Evolutionary conservation across 2,797 vertebrate species (phyloP).

Genomic region (Cebuella pygmaea): DNA sequence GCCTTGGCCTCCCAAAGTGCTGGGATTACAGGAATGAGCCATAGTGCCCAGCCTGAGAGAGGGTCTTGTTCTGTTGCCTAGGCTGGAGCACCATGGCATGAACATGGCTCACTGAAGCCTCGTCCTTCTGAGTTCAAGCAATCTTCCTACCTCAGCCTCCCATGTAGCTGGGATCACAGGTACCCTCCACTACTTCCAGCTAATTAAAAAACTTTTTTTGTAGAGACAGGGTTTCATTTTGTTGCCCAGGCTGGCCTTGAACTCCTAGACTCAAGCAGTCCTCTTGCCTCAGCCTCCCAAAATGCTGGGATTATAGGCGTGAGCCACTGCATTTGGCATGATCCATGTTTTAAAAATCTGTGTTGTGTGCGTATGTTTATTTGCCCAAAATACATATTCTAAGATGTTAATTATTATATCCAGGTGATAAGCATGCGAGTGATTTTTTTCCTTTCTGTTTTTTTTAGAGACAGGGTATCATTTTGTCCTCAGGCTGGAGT

Average conservation of each 20-base stretch:
- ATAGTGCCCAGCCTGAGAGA: neutral
- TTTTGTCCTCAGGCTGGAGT: too few species aligned
- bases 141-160: neutral
- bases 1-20: too few species aligned
- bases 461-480: neutral
- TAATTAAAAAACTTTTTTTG: neutral
- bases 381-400: neutral
- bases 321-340: neutral
- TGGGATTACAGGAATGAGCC: too few species aligned
- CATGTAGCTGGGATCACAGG: neutral
- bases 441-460: neutral
- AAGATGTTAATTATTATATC: constrained; percentile 20
- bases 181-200: neutral
- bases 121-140: neutral
- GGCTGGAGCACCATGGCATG: neutral
- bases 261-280: neutral
- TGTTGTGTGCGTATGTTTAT: neutral
- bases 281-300: neutral
- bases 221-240: neutral
- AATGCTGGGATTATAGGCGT: neutral
- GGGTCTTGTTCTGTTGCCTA: neutral
- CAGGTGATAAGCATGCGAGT: neutral
- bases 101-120: neutral
- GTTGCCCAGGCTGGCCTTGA: neutral
- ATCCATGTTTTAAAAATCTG: neutral